Conservation (phyloP, 2,888 invertebrate species). For the Eucera pruinosa region DNA sequence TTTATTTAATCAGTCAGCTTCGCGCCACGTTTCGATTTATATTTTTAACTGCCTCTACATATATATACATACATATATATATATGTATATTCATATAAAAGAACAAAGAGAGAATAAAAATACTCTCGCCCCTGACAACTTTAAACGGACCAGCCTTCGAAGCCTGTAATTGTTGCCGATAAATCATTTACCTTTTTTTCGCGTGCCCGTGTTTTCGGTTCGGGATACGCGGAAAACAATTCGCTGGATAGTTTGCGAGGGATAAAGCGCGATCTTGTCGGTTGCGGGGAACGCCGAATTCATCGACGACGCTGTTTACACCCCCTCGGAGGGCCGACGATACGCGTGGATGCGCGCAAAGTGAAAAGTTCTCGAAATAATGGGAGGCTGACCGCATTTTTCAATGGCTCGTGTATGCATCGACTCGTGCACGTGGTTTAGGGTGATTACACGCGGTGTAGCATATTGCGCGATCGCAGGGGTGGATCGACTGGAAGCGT, state of each 20-base stretch:
- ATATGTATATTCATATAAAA: no score
- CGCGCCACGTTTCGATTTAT: conserved; percentile 39
- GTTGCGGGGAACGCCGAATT: background rate
- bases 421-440: conserved; percentile 76
- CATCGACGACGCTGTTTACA: conserved; percentile 11
- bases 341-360: conserved; percentile 45
- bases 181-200: conserved; percentile 22
- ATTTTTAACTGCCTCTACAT: conserved; percentile 14
- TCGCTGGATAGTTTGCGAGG: background rate
- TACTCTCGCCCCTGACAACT: conserved; percentile 7
- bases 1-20: conserved; percentile 47
- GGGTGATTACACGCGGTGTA: conserved; percentile 78
- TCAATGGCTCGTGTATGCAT: conserved; percentile 67
- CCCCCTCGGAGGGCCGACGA: background rate
- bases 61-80: background rate
- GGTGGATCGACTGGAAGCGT: conserved; percentile 65
- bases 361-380: conserved; percentile 73
- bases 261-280: conserved; percentile 26
- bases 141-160: conserved; percentile 24
- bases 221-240: conserved; percentile 12
- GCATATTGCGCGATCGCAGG: conserved; percentile 77
- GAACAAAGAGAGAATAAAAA: conserved; percentile 18
- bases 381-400: conserved; percentile 73
- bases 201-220: background rate
- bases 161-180: conserved; percentile 43